These are phyloP conservation scores for Pseudochaenichthys georgianus DNA, from an alignment of 2,797 vertebrate species.

Conservation along the genomic window DNA sequence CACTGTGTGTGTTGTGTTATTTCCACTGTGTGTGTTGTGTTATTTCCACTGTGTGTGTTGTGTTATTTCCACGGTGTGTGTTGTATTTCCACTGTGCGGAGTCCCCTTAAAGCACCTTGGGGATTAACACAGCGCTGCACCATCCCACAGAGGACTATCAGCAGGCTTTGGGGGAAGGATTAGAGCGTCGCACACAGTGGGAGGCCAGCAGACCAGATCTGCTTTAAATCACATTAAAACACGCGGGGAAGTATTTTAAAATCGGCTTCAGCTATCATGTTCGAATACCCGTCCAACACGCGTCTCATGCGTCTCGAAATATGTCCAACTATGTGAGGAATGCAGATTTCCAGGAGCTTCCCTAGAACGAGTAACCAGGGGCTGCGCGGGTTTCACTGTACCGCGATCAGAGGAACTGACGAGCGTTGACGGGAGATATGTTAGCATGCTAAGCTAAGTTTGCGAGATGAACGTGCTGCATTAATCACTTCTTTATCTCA, in stretches of 20 bases:
- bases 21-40: conserved; percentile 9
- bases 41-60: conserved; percentile 45
- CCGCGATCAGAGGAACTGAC: too few relatives aligned
- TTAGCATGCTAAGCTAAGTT: too few relatives aligned
- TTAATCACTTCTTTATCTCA: too few relatives aligned
- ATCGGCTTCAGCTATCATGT: too few relatives aligned
- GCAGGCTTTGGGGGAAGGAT: conserved; percentile 74
- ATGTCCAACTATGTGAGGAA: conserved; percentile 9
- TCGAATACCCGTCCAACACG: conserved; percentile 13
- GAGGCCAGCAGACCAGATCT: conserved; percentile 59
- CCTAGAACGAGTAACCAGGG: conserved; percentile 21
- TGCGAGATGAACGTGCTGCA: too few relatives aligned
- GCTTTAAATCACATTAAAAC: conserved; percentile 71
- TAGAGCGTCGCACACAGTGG: conserved; percentile 65
- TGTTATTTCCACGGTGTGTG: conserved; percentile 53
- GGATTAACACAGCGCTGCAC: conserved; percentile 65
- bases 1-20: background rate
- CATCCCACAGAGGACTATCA: conserved; percentile 70
- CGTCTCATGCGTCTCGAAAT: conserved; percentile 2
- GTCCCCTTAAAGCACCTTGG: conserved; percentile 72
- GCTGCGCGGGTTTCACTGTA: too few relatives aligned
- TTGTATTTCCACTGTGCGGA: conserved; percentile 16
- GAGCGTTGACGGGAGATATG: too few relatives aligned
- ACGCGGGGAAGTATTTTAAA: conserved; percentile 50
- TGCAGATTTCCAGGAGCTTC: conserved; percentile 16